Percentiles rank a stretch among this genome's conserved stretches.
Conservation (phyloP, 1,140 invertebrate genomes). For the Sesamia nonagrioides region DNA sequence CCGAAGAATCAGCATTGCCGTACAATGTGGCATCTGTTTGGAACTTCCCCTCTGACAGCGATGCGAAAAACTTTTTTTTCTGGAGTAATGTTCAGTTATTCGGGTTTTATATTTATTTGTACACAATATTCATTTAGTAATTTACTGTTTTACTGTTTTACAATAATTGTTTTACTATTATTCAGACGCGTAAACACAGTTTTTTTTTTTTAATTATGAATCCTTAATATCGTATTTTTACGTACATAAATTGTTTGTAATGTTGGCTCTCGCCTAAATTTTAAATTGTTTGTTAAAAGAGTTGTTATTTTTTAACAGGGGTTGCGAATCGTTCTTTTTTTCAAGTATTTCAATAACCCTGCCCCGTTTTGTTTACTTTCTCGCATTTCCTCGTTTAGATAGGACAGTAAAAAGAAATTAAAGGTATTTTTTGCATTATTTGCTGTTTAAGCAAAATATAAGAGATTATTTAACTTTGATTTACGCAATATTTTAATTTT, state of each 20-base stretch:
- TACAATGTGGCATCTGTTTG: no score
- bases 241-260: background rate
- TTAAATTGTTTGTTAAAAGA: background rate
- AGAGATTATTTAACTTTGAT: background rate
- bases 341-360: slow-evolving; percentile 36
- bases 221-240: background rate
- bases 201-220: no score
- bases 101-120: no score
- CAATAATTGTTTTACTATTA: no score
- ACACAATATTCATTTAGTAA: no score
- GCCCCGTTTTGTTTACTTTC: slow-evolving; percentile 13
- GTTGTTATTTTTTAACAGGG: background rate
- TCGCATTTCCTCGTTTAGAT: slow-evolving; percentile 11
- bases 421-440: background rate
- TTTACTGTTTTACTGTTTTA: no score
- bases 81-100: no score
- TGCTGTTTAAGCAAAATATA: background rate
- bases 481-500: background rate
- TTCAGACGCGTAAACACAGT: no score
- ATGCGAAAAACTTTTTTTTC: no score
- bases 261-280: slow-evolving; percentile 12
- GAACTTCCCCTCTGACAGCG: no score
- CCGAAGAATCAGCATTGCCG: no score
- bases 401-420: background rate
- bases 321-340: background rate